Conservation (phyloP, 2,797 vertebrate genomes). For the Melanotaenia nigrans region DNA sequence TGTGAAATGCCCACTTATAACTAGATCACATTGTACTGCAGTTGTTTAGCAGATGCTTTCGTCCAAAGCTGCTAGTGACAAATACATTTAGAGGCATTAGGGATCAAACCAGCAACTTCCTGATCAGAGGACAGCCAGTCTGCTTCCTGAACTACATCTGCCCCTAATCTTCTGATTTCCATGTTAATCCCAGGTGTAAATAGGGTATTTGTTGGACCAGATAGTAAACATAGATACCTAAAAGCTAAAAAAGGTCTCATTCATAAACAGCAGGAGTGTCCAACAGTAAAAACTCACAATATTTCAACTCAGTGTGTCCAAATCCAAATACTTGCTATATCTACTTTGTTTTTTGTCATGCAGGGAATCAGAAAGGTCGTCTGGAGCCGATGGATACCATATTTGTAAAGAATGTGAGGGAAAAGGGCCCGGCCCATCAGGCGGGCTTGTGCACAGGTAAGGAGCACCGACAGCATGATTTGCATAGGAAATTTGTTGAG, state of each 20-base stretch:
- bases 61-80: neutral
- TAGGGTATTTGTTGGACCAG: neutral
- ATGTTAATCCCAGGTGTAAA: neutral
- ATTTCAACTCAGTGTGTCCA: neutral
- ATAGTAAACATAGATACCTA: neutral
- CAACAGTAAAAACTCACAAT: neutral
- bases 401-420: constrained; percentile 96
- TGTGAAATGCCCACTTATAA: neutral
- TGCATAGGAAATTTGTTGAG: constrained; percentile 65
- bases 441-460: constrained; percentile 93
- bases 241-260: neutral
- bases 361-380: constrained; percentile 83
- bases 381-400: constrained; percentile 99
- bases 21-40: neutral
- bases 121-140: neutral
- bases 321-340: neutral
- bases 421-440: constrained; percentile 91
- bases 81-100: neutral
- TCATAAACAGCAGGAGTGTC: neutral
- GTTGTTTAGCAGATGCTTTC: neutral
- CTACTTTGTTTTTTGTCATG: neutral
- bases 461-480: constrained; percentile 46
- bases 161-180: neutral
- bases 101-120: neutral
- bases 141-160: neutral